These are phyloP conservation scores for Prenolepis imparis DNA, from an alignment of 2,888 invertebrate species.

Conservation along the genomic window DNA sequence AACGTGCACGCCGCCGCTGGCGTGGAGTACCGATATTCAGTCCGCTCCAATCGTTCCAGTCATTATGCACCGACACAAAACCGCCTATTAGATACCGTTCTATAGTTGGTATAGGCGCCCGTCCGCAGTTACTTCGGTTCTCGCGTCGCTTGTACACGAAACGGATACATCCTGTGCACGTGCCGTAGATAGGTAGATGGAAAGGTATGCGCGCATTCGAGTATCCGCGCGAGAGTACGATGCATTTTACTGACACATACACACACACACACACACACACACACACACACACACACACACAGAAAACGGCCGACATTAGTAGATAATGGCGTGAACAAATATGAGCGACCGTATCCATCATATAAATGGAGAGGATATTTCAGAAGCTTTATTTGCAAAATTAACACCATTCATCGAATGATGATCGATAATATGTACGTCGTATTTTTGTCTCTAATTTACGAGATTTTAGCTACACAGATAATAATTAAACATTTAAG, in stretches of 20 bases:
- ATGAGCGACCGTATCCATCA: not conserved
- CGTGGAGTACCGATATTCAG: constrained; percentile 73
- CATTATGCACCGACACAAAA: constrained; percentile 72
- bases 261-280: not conserved
- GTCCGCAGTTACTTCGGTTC: constrained; percentile 58
- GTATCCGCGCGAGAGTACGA: not conserved
- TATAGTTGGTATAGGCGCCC: constrained; percentile 35
- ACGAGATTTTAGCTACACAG: not conserved
- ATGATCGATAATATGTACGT: constrained; percentile 1
- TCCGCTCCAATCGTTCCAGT: constrained; percentile 75
- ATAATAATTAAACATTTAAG: constrained; percentile 25
- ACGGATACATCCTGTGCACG: not conserved
- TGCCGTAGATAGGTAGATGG: not conserved
- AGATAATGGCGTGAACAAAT: constrained; percentile 57
- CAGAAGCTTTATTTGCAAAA: not conserved
- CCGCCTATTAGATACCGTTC: constrained; percentile 66
- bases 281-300: not conserved
- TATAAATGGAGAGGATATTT: not conserved
- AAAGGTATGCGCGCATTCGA: not conserved
- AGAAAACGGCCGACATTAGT: constrained; percentile 67
- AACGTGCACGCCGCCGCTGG: constrained; percentile 65
- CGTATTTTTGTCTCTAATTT: not conserved
- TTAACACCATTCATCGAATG: not conserved
- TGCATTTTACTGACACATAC: not conserved
- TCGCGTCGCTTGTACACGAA: not conserved